Evolutionary conservation across 2,113 vertebrate species (phyloP), one percentile per base, ranked within the genome.

Genomic region (Pachycephala philippinensis): DNA sequence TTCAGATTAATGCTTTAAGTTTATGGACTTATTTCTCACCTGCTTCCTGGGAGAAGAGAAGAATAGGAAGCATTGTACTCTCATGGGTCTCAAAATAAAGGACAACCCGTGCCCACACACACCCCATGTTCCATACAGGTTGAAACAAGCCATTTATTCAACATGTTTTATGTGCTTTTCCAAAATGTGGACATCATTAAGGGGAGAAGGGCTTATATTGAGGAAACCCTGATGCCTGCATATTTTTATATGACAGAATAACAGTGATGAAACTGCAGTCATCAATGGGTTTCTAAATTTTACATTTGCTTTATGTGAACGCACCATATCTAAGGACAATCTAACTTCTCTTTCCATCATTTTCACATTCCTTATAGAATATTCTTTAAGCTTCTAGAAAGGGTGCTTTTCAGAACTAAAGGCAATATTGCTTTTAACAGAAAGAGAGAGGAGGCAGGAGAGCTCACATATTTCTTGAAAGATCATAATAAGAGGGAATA

Each of bases 31-130:
- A 18, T 70, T 78, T 87, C 53, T 54, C 39, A 54, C 22, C 21
- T 44, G 31, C 11, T 94, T 70, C 10, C 19, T 0, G 0, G 13
- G 10, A 61, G 26, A 74, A 64, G 12, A 21, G 3, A 61, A 47
- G 15, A 9, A 4, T 23, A 54, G 44, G 7, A 40, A 59, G 37
- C 13, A 42, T 5, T 50, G 39, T 30, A 22, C 16, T 33, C 13
- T 45, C 23, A 44, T 0, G 2, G 13, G 7, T 54, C 39, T 78
- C 23, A 21, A 42, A 53, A 20, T 2, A 3, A 92, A 61, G 65
- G 53, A 56, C 35, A 68, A 31, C 4, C 5, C 0, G 0, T 10
- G 23, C 7, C 30, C 28, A 47, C 3, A 13, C 2, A 6, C 8
- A 9, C 56, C 2, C 13, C 19, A 13, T 26, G 16, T 7, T 76